Evolutionary conservation across 2,797 vertebrate genomes (phyloP), one percentile per base, ranked within the genome.

Genomic region (Protonibea diacanthus): DNA sequence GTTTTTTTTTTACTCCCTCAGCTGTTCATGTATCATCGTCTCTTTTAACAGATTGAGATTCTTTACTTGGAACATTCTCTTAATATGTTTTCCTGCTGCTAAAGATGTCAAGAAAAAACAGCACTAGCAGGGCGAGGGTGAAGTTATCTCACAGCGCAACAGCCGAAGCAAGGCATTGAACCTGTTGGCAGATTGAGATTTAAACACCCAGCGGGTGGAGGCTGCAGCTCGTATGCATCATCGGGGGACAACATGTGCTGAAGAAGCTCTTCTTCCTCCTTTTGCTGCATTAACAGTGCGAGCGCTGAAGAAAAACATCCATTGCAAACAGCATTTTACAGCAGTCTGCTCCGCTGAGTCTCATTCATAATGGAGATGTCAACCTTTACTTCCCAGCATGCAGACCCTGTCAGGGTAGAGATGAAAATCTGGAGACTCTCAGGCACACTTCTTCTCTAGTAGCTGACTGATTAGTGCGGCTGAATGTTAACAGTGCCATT

Each of bases 321-420:
- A 33, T 55, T 58, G 74, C 44, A 79, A 82, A 56, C 78, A 73
- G 78, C 76, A 78, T 71, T 84, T 82, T 14, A 68, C 78, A 82
- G 33, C 2, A 21, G 51, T 69, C 65, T 21, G 57, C 80, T 71
- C 51, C 8, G 13, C 74, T 65, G 74, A 55, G 48, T 52, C 81
- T 84, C 81, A 89, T 91, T 80, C 61, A 85, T 86, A 86, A 89
- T 91, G 81, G 61, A 92, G 82, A 88, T 49, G 80, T 86, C 87
- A 83, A 91, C 88, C 88, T 92, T 91, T 91, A 52, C 71, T 68
- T 71, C 80, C 72, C 79, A 67, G 61, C 77, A 71, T 21, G 27
- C 48, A 65, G 42, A 70, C 66, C 12, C 15, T 13, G 68, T 33
- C 18, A 49, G 40, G 20, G 57, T 6, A 15, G 25, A 66, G 25